Evolutionary conservation across 2,113 vertebrate genomes (phyloP), one percentile per base, ranked within the genome.

Genomic region (Colaptes auratus): DNA sequence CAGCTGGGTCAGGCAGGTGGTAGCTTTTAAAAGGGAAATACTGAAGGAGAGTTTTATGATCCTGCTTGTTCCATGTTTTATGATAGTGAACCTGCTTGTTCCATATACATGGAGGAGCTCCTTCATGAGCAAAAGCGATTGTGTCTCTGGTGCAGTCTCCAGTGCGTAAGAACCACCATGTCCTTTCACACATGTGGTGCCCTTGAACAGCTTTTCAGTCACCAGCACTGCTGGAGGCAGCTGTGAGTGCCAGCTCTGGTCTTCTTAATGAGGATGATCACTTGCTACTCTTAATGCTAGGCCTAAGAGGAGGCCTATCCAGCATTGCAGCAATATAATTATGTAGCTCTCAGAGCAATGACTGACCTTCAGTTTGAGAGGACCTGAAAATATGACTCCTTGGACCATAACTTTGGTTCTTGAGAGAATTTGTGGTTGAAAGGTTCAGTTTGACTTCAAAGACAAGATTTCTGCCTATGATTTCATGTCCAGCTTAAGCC

Each of bases 291-390:
- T 3, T 77, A 19, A 71, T 58, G 42, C 17, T 64, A 77, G 48
- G 31, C 23, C 72, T 11, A 12, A 67, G 33, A 72, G 56, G 36
- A 81, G 24, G 25, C 64, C 56, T 66, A 2, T 31, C 14, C 56
- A 8, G 19, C 64, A 3, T 7, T 89, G 55, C 39, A 59, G 65
- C 6, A 2, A 4, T 33, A 7, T 33, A 33, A 44, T 86, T 71
- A 30, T 36, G 4, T 11, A 63, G 59, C 67, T 82, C 55, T 85
- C 52, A 42, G 52, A 44, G 75, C 44, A 36, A 14, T 12, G 21
- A 60, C 84, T 89, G 92, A 74, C 84, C 71, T 87, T 92, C 84
- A 53, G 14, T 77, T 74, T 42, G 53, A 85, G 48, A 52, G 28
- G 85, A 60, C 50, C 13, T 69, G 24, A 69, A 89, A 82, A 59